phyloP scores from a whole-genome alignment of 2,113 vertebrate genomes.

The Naja naja region DNA sequence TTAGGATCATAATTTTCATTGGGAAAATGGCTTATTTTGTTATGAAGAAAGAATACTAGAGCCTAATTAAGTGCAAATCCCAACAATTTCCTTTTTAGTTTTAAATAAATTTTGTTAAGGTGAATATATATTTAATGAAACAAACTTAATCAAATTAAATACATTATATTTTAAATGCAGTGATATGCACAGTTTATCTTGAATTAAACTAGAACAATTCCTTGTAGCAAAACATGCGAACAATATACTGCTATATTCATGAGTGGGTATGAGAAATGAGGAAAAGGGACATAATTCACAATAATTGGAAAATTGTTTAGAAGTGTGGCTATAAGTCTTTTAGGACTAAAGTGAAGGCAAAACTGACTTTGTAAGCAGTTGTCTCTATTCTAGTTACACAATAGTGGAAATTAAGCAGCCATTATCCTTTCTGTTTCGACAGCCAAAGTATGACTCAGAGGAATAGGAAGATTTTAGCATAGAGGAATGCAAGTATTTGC shows the following conservation, averaged over 20 bases:
- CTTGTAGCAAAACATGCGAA: not conserved
- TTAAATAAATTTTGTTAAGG: not conserved
- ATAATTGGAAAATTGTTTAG: not conserved
- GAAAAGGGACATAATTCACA: not conserved
- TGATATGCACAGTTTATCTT: not conserved
- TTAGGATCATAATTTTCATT: not conserved
- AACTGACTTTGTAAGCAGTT: not conserved
- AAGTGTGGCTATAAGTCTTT: not conserved
- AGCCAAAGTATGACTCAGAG: not conserved
- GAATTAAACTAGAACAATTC: not conserved
- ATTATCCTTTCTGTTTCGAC: not conserved
- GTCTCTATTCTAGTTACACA: not conserved
- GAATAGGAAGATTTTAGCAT: not conserved
- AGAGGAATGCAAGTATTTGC: not conserved
- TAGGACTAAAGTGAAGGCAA: not conserved
- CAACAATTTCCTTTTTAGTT: not conserved
- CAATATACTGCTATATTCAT: not conserved
- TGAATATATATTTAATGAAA: not conserved
- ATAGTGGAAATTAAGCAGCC: not conserved
- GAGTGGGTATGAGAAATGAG: not conserved
- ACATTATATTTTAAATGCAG: not conserved
- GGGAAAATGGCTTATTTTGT: not conserved
- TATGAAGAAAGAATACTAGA: not conserved
- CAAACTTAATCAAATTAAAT: not conserved
- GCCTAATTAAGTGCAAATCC: not conserved